Conservation (phyloP, 2,113 vertebrate species). For the Raja brachyura region DNA sequence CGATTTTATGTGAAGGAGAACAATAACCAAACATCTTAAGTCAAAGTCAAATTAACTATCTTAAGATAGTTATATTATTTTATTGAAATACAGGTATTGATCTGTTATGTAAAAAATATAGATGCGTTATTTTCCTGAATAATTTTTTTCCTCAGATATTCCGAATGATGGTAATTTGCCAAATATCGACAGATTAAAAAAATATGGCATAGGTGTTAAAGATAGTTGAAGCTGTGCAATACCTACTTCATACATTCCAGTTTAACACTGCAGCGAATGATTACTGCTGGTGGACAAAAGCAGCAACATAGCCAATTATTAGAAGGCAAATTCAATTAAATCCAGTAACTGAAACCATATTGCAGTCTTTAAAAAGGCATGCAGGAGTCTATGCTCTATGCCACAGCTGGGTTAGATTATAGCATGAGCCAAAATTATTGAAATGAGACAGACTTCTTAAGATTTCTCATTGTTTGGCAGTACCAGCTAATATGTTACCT, state of each 20-base stretch:
- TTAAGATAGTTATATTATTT: background rate
- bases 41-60: too few species aligned
- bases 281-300: background rate
- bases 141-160: background rate
- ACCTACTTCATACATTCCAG: slow-evolving; percentile 2
- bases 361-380: slow-evolving; percentile 3
- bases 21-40: background rate
- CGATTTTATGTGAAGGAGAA: background rate
- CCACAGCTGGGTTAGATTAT: background rate
- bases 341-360: slow-evolving; percentile 30
- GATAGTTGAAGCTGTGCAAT: background rate
- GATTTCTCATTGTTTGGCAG: background rate
- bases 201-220: background rate
- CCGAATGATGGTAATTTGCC: background rate
- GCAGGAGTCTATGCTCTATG: background rate
- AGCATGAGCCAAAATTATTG: background rate
- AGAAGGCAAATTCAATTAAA: slow-evolving; percentile 4
- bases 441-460: background rate
- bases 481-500: background rate
- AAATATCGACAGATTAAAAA: background rate
- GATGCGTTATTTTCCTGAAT: background rate
- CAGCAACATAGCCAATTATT: slow-evolving; percentile 17
- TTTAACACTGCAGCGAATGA: slow-evolving; percentile 7
- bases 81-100: background rate
- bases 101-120: background rate